These are phyloP conservation scores for Callionymus lyra DNA, from an alignment of 2,113 vertebrate species.

Conservation along the genomic window DNA sequence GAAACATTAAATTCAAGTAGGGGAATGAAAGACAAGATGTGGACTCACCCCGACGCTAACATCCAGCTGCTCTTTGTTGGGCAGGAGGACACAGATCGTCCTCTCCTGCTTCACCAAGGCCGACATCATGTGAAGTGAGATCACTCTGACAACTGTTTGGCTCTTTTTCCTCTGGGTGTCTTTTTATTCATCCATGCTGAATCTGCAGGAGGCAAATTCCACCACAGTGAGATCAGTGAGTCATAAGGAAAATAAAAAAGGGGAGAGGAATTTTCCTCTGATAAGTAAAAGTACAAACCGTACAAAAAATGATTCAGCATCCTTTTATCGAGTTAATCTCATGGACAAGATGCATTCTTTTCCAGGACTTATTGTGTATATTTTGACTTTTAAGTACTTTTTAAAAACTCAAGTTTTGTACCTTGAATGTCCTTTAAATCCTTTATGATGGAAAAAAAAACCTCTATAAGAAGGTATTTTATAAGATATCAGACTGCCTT, in stretches of 20 bases:
- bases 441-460: no score
- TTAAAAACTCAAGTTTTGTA: no score
- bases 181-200: slow-evolving; percentile 32
- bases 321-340: no score
- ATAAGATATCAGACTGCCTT: no score
- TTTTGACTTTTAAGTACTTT: no score
- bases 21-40: background rate
- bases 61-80: slow-evolving; percentile 74
- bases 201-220: slow-evolving; percentile 20
- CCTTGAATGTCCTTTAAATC: no score
- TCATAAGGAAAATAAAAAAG: background rate
- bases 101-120: slow-evolving; percentile 62
- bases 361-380: no score
- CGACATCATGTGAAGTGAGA: slow-evolving; percentile 48
- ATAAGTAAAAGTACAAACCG: no score
- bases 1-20: slow-evolving; percentile 2
- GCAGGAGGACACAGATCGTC: slow-evolving; percentile 76
- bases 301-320: no score
- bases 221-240: slow-evolving; percentile 7
- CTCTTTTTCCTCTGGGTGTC: slow-evolving; percentile 1
- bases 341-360: no score
- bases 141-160: slow-evolving; percentile 7
- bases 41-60: slow-evolving; percentile 69
- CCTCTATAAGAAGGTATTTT: no score
- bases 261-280: slow-evolving; percentile 4